phyloP scores from a whole-genome alignment of 2,888 invertebrate species.

The Chymomyza fuscimana region DNA sequence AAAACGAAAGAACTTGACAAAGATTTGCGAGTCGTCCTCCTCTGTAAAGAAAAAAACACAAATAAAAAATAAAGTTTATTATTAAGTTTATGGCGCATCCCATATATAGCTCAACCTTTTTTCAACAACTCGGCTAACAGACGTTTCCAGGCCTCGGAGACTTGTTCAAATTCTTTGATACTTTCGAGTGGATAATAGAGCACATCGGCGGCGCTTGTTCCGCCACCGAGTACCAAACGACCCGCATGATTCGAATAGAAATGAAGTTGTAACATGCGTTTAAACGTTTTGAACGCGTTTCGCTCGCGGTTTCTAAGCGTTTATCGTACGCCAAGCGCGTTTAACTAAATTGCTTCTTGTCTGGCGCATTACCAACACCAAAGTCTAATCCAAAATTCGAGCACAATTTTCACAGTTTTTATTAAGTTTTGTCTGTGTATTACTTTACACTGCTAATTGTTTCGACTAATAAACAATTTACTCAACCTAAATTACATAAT shows the following conservation, averaged over 20 bases:
- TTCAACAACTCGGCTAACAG: slow-evolving; percentile 87
- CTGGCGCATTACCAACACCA: slow-evolving; percentile 31
- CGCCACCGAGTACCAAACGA: slow-evolving; percentile 83
- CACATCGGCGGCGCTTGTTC: slow-evolving; percentile 66
- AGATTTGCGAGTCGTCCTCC: slow-evolving; percentile 98
- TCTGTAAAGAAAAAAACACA: slow-evolving; percentile 82
- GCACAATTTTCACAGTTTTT: slow-evolving; percentile 10
- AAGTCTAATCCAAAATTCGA: slow-evolving; percentile 11
- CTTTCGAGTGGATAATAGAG: slow-evolving; percentile 88
- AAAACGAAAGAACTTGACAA: slow-evolving; percentile 99
- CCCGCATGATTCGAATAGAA: slow-evolving; percentile 90
- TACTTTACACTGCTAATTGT: slow-evolving; percentile 37
- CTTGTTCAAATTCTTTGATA: slow-evolving; percentile 92
- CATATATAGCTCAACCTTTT: slow-evolving; percentile 80
- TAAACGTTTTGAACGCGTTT: slow-evolving; percentile 5
- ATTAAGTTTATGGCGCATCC: background rate
- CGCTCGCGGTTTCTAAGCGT: slow-evolving; percentile 3
- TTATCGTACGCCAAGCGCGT: background rate
- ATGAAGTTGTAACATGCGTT: slow-evolving; percentile 89
- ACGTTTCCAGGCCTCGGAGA: slow-evolving; percentile 88
- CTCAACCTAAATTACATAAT: slow-evolving; percentile 27
- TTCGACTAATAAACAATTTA: slow-evolving; percentile 28
- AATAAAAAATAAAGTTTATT: background rate
- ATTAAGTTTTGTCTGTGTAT: slow-evolving; percentile 22
- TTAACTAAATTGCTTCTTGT: slow-evolving; percentile 13